Conservation (phyloP, 2,113 vertebrate species). For the Athene cunicularia region DNA sequence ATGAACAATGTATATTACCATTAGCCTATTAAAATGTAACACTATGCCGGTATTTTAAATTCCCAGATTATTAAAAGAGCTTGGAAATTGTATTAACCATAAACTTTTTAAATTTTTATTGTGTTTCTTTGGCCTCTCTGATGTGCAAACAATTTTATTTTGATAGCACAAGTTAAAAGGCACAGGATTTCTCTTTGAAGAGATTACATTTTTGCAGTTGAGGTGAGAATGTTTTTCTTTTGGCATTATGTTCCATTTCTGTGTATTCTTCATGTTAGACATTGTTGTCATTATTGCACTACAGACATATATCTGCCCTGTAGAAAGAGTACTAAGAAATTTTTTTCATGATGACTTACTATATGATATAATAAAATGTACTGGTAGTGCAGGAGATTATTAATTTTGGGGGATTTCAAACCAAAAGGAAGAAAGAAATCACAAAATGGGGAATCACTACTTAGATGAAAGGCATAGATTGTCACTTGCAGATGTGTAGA, state of each 20-base stretch:
- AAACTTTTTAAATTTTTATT: rapidly evolving
- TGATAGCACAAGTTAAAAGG: background rate
- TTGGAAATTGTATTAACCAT: background rate
- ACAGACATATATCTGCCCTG: background rate
- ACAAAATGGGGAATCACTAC: background rate
- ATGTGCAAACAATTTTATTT: background rate
- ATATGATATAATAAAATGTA: background rate
- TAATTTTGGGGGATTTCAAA: background rate
- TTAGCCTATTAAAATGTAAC: background rate
- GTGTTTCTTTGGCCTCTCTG: too few relatives aligned
- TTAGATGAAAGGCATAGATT: background rate
- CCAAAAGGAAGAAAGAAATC: background rate
- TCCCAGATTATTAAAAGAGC: background rate
- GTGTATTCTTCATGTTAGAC: background rate
- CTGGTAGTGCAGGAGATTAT: background rate
- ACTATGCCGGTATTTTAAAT: background rate
- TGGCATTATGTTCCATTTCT: background rate
- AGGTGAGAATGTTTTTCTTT: background rate
- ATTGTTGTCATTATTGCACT: background rate
- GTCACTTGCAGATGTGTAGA: background rate
- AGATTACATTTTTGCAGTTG: background rate
- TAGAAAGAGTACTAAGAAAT: background rate
- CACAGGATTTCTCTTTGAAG: background rate
- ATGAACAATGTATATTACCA: background rate
- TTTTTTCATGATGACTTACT: background rate